Evolutionary conservation across 2,888 invertebrate genomes (phyloP), one percentile per base, ranked within the genome.

Genomic region (Copidosoma aretas): DNA sequence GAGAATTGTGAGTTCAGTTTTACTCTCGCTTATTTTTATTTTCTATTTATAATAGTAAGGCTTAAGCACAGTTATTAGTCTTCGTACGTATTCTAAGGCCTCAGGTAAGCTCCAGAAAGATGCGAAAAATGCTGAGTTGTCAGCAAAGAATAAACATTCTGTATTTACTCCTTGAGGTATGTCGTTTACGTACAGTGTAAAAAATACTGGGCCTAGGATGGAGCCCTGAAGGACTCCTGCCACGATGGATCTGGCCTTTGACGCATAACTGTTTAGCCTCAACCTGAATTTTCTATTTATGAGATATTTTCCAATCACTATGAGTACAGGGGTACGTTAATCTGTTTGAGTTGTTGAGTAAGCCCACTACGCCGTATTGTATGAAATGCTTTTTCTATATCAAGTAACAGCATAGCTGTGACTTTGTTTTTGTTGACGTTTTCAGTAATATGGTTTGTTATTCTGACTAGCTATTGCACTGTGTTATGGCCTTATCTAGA

Each of bases 231-330:
- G 32, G 3, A 32, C 32, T 58, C 80, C 79, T 1, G 78, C 77
- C 15, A 54, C 46, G 24, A 76, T 72, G 14, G 54, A 21, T 25
- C 68, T 60, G 12, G 24, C 57, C 0, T 62, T 19, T 0, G 3
- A 56, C 56, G 10, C 8, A 32, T 5, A 3, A 32, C 70, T 60
- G n/a, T 75, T 71, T 1, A 76, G 69, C 49, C 65, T 65, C 0
- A 80, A 78, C 52, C 66, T 59, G 46, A 78, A 77, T 2, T 51
- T 49, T 56, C 77, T 63, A 3, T 77, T 68, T 10, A 14, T 22
- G 3, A 80, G 60, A 60, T 75, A 80, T 5, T 72, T 69, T 12
- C 59, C 32, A 1, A 80, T 67, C 2, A 78, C 64, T 70, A 70
- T 39, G 73, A 63, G 41, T 75, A 57, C n/a, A 43, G 24, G 54